Percentiles rank a stretch among this genome's conserved stretches.
Evolutionary conservation across 2,888 invertebrate species (phyloP).

Genomic region (Campaea margaritaria): DNA sequence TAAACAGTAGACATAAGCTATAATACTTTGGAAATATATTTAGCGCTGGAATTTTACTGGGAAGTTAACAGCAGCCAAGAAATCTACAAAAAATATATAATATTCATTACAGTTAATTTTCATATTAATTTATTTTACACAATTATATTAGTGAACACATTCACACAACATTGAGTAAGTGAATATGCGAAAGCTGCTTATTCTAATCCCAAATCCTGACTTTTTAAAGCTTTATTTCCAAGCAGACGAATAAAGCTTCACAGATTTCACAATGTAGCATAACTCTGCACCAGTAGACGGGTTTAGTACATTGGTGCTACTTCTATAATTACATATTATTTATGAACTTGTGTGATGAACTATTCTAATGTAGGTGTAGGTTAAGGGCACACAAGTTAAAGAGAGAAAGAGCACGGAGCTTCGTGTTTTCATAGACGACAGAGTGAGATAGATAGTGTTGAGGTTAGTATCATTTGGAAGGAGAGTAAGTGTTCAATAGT

Average conservation of each 20-base stretch:
- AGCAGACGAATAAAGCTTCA: slow-evolving; percentile 12
- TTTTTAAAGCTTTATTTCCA: neutral
- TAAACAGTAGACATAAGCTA: no score
- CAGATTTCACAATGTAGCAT: no score
- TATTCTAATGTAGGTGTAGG: slow-evolving; percentile 33
- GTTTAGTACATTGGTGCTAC: slow-evolving; percentile 13
- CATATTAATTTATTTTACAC: no score
- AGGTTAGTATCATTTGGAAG: slow-evolving; percentile 42
- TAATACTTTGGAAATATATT: no score
- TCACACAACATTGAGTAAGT: neutral
- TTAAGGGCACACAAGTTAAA: slow-evolving; percentile 58
- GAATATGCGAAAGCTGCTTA: neutral
- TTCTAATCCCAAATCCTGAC: no score
- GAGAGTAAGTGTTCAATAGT: slow-evolving; percentile 6
- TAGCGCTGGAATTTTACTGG: no score
- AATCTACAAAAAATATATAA: no score
- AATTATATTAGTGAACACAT: neutral
- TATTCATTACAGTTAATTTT: no score
- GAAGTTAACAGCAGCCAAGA: no score
- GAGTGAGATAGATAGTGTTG: slow-evolving; percentile 39
- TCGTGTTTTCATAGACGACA: slow-evolving; percentile 45
- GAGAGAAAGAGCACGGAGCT: slow-evolving; percentile 72
- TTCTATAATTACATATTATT: no score
- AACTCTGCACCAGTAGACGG: neutral
- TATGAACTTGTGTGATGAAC: slow-evolving; percentile 11